A percentile compares a stretch with the other conserved stretches of the same genome.
These are phyloP conservation scores for Ceratitis capitata DNA, from an alignment of 1,140 invertebrate species.

Conservation along the genomic window DNA sequence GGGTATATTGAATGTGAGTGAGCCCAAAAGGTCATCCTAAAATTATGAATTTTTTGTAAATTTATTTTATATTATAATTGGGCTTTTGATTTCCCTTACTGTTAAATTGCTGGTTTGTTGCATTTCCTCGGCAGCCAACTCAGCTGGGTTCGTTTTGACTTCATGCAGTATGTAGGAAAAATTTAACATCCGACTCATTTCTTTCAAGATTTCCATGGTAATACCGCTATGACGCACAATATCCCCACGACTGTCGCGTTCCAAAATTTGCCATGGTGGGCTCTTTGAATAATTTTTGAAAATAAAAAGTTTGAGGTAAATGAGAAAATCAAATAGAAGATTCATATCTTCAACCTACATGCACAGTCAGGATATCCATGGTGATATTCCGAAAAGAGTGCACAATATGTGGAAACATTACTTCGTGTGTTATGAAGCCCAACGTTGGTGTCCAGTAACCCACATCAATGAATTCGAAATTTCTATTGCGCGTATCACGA, in stretches of 20 bases:
- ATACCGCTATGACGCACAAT: constrained; percentile 73
- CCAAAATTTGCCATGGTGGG: constrained; percentile 84
- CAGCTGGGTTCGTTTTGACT: constrained; percentile 39
- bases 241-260: constrained; percentile 68
- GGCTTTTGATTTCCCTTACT: no score
- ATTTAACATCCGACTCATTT: constrained; percentile 81
- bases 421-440: constrained; percentile 74
- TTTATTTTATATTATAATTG: not conserved
- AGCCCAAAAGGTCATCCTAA: constrained; percentile 36
- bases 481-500: constrained; percentile 51
- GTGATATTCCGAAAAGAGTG: constrained; percentile 81
- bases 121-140: not conserved
- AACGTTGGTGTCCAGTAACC: constrained; percentile 78
- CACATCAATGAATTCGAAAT: constrained; percentile 70
- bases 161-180: constrained; percentile 73
- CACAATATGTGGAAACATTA: constrained; percentile 80
- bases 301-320: constrained; percentile 46
- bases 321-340: constrained; percentile 44
- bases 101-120: constrained; percentile 15
- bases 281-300: constrained; percentile 70
- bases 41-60: not conserved
- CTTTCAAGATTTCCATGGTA: constrained; percentile 81
- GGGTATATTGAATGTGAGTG: constrained; percentile 56
- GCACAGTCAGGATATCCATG: constrained; percentile 75
- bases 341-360: constrained; percentile 69